Evolutionary conservation across 53 echinoderm and acorn worm species (phyloP), one percentile per base, ranked within the genome.

Genomic region (Paracentrotus lividus): DNA sequence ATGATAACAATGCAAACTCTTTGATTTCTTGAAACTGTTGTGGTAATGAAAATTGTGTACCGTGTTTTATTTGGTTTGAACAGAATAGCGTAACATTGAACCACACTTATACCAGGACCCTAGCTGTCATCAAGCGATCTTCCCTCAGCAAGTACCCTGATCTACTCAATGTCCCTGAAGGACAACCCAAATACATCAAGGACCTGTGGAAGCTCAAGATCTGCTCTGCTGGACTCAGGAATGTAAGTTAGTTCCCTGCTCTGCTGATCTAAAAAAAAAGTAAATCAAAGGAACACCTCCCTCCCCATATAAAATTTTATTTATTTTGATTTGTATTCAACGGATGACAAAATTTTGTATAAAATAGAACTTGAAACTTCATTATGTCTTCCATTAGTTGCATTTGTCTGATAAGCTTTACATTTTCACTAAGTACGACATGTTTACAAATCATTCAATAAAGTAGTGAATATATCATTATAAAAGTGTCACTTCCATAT

Each of bases 31-130:
- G 54, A 42, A 23, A 23, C 42, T 77, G 40, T 13, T 42, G 43
- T 77, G 23, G 40, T 7, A 77, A 38, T 33, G 40, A 7, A n/a
- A n/a, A n/a, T n/a, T n/a, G n/a, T n/a, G n/a, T n/a, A n/a, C 38
- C 38, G 12, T 72, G 14, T 36, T 5, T 36, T 38, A 38, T 40
- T 72, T 72, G 72, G 72, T 72, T 4, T 18, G 16, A 24, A 0
- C 81, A 92, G 92, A 57, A 53, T 84, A 78, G 78, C 38, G 45
- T 92, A 3, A 55, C 92, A 40, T 14, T 10, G 51, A 92, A 92
- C 92, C 78, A 92, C 18, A 98, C 98, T 65, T 93, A 92, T 87
- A 98, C 96, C 85, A 91, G 97, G 94, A 96, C 98, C 94, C 94
- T 98, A 47, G 98, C 95, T 33, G 85, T 98, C 67, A 92, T 92